These are phyloP conservation scores for Crepidodera aurea DNA, from an alignment of 2,888 invertebrate genomes.

Conservation along the genomic window DNA sequence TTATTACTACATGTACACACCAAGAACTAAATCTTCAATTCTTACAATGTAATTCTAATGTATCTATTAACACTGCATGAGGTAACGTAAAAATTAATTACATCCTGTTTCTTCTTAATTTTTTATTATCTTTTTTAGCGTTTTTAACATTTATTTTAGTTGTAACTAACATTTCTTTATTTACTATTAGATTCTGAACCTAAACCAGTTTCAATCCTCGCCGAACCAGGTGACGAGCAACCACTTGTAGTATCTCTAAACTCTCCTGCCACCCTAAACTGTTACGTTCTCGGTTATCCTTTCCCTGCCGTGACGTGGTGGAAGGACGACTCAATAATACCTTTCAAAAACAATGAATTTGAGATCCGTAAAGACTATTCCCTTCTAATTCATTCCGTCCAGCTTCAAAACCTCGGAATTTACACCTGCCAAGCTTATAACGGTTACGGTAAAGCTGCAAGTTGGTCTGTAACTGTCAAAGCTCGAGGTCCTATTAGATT, in stretches of 20 bases:
- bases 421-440: conserved; percentile 93
- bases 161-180: conserved; percentile 4
- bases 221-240: conserved; percentile 70
- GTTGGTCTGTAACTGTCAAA: conserved; percentile 77
- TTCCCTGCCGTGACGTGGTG: conserved; percentile 85
- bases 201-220: conserved; percentile 72
- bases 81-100: too few species aligned
- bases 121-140: too few species aligned
- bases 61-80: too few species aligned
- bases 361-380: conserved; percentile 79
- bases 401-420: conserved; percentile 77
- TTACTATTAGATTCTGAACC: conserved; percentile 42
- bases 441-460: conserved; percentile 74
- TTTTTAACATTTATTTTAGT: not conserved
- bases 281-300: conserved; percentile 85
- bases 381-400: conserved; percentile 76
- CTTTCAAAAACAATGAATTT: conserved; percentile 72
- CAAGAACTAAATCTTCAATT: too few species aligned
- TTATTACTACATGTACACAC: too few species aligned
- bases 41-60: too few species aligned
- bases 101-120: too few species aligned
- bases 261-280: conserved; percentile 74
- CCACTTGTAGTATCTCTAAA: conserved; percentile 70
- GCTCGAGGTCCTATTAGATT: conserved; percentile 76
- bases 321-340: conserved; percentile 79